A percentile compares a stretch with the other conserved stretches of the same genome.
These are phyloP conservation scores for Falco berigora DNA, from an alignment of 2,797 vertebrate species.

Conservation along the genomic window DNA sequence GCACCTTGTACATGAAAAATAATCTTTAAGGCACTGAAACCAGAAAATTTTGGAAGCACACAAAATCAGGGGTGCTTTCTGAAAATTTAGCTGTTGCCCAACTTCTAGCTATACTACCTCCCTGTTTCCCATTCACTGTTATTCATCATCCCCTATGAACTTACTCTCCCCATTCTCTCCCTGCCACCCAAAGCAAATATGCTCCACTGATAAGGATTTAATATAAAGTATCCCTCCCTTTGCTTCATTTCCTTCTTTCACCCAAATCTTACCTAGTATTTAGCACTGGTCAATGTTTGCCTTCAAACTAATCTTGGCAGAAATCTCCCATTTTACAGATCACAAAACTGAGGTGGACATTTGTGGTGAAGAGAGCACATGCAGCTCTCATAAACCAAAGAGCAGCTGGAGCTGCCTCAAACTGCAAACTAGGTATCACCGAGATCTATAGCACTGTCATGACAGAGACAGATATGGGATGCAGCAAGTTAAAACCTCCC, in stretches of 20 bases:
- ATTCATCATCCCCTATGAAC: background rate
- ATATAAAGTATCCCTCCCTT: background rate
- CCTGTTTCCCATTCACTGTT: background rate
- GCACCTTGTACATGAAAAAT: background rate
- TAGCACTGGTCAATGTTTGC: background rate
- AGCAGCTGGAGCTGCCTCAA: background rate
- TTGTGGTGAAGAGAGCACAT: background rate
- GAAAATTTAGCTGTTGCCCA: background rate
- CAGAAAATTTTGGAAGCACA: background rate
- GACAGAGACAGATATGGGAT: background rate
- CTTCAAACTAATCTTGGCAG: background rate
- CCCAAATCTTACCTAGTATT: background rate
- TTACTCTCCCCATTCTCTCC: background rate
- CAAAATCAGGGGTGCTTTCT: background rate
- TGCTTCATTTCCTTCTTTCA: background rate
- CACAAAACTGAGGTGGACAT: background rate
- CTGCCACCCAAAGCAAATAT: background rate
- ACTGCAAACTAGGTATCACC: background rate
- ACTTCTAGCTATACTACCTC: background rate
- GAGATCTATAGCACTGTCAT: background rate
- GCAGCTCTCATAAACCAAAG: background rate
- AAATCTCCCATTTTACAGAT: background rate
- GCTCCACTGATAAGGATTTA: background rate
- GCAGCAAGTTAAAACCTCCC: background rate
- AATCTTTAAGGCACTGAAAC: background rate